Conservation (phyloP, 2,113 vertebrate species). For the Emberiza fucata region DNA sequence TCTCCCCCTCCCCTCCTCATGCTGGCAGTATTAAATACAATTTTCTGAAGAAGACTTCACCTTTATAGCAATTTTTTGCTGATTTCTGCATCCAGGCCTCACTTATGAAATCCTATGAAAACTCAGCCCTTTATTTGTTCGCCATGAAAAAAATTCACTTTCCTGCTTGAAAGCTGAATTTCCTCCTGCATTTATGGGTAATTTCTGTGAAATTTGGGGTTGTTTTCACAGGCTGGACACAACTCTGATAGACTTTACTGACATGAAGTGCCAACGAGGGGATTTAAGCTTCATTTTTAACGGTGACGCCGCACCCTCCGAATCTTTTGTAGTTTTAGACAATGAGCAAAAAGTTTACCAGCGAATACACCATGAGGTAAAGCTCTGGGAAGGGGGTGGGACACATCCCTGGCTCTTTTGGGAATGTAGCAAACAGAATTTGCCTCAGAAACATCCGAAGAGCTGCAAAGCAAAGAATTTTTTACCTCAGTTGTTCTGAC, state of each 20-base stretch:
- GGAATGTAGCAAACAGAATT: neutral
- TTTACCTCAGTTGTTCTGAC: neutral
- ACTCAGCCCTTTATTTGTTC: neutral
- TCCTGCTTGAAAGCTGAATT: neutral
- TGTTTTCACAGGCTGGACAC: conserved; percentile 88
- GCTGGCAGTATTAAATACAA: neutral
- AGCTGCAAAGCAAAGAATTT: neutral
- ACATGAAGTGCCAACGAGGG: conserved; percentile 99
- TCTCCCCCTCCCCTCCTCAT: neutral
- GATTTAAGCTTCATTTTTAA: conserved; percentile 99
- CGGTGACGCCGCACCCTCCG: conserved; percentile 89
- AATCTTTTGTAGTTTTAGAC: conserved; percentile 98
- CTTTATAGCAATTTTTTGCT: neutral
- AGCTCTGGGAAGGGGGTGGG: neutral
- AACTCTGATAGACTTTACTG: conserved; percentile 97
- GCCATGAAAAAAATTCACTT: too few relatives aligned
- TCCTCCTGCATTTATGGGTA: accelerated
- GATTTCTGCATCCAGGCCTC: neutral
- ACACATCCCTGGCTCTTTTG: neutral
- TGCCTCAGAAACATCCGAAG: neutral
- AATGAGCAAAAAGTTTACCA: conserved; percentile 99
- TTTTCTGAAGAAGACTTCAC: neutral
- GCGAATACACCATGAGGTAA: conserved; percentile 96
- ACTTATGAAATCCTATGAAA: accelerated
- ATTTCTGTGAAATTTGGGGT: neutral